Evolutionary conservation across 37 sponge, comb jelly and placozoan species (phyloP), one percentile per base, ranked within the genome.

Genomic region (Tethya wilhelma): DNA sequence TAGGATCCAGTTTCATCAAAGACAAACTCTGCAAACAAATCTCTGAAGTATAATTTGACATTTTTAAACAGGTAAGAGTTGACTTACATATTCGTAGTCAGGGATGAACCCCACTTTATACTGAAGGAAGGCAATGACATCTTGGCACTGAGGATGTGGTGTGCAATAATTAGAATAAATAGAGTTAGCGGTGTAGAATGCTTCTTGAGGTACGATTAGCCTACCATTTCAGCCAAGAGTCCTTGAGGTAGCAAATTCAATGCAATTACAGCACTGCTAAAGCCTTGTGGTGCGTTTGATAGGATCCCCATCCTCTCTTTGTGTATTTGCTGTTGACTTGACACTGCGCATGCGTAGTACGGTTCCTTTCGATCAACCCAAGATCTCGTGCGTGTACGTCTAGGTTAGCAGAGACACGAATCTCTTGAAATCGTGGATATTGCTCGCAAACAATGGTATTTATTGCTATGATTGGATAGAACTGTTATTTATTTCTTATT

Each of bases 151-250:
- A 17, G 59, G 31, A 34, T 2, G 38, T 72, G 55, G 30, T 56
- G 73, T 36, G 62, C 58, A 56, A 28, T 63, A 64, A 73, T 49
- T 71, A 43, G 59, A 77, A 77, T 32, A 37, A n/a, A 5, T 4
- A 49, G 53, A 49, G 53, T 69, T 40, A 36, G 67, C 5, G 63
- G 22, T 30, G 38, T 23, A 31, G 31, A 39, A 40, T 60, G 23
- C 44, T 25, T 19, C 22, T 12, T 56, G 1, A 41, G 2, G 0
- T 65, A 4, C 6, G 0, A 20, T n/a, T 3, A 36, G 38, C 87
- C 76, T 57, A 95, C 95, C 91, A 90, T 84, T 73, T 95, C 91
- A 1, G 83, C 89, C 14, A 95, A 71, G 8, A 87, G 28, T 44
- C 84, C 89, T 57, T 90, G 88, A 4, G 95, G 95, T 14, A 95